Percentiles rank a stretch among this genome's conserved stretches.
phyloP scores from a whole-genome alignment of 2,113 vertebrate genomes.

The Lampris incognitus region DNA sequence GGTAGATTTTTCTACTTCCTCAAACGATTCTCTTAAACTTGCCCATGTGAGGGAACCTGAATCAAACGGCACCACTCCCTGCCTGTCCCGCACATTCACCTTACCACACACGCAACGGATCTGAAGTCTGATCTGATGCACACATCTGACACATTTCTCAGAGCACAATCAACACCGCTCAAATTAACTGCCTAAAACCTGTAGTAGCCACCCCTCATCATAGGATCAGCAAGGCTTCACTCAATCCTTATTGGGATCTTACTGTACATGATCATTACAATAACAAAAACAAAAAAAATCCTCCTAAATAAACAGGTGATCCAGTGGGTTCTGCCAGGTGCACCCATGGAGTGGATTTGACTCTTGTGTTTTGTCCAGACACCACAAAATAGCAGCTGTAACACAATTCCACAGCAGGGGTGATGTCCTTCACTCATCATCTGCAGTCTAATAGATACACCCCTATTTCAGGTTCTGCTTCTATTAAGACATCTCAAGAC shows the following conservation, averaged over 20 bases:
- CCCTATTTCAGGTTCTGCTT: not conserved
- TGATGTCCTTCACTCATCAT: slow-evolving; percentile 13
- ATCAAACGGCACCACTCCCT: not conserved
- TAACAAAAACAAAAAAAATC: slow-evolving; percentile 66
- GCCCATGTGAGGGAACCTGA: slow-evolving; percentile 9
- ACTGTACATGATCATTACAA: slow-evolving; percentile 63
- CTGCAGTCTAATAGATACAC: slow-evolving; percentile 9
- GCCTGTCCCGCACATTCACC: not conserved
- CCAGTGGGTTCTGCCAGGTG: slow-evolving; percentile 63
- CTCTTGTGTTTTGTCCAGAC: slow-evolving; percentile 17
- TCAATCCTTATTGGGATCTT: slow-evolving; percentile 32
- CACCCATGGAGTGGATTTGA: slow-evolving; percentile 32
- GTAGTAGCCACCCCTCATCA: slow-evolving; percentile 25
- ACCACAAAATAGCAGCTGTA: slow-evolving; percentile 14
- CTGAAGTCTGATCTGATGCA: not conserved
- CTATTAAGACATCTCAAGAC: not conserved
- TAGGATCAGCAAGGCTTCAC: slow-evolving; percentile 15
- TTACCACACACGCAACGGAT: slow-evolving; percentile 35
- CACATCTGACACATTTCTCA: slow-evolving; percentile 5
- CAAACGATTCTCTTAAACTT: slow-evolving; percentile 47
- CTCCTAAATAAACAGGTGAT: slow-evolving; percentile 30
- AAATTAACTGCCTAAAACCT: slow-evolving; percentile 34
- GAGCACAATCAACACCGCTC: slow-evolving; percentile 12
- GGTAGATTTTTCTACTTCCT: slow-evolving; percentile 56
- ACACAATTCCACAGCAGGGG: not conserved